A percentile compares a stretch with the other conserved stretches of the same genome.
These are phyloP conservation scores for Heliconius melpomene DNA, from an alignment of 1,140 invertebrate species.

Conservation along the genomic window DNA sequence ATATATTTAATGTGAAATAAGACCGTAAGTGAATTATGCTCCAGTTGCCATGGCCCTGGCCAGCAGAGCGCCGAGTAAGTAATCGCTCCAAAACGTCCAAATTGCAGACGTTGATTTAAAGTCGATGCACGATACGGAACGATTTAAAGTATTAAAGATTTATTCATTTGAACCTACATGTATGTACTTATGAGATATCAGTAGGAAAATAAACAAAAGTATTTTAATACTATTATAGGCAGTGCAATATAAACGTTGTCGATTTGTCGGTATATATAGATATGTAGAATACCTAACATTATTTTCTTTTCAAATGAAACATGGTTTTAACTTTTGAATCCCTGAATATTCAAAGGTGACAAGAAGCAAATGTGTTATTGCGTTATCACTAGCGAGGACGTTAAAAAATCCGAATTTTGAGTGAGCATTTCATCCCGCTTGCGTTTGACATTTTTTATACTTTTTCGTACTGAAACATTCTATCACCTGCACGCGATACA, in stretches of 20 bases:
- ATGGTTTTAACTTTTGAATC: background rate
- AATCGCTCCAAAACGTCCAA: constrained; percentile 34
- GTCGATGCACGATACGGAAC: constrained; percentile 14
- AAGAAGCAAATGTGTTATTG: constrained; percentile 2
- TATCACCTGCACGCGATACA: constrained; percentile 5
- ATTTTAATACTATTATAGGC: background rate
- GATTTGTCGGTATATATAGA: background rate
- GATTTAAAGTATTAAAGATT: background rate
- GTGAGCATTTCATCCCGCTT: constrained; percentile 12
- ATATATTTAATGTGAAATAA: constrained; percentile 29
- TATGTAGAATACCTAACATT: background rate
- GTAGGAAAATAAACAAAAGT: background rate
- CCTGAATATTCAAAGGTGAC: background rate
- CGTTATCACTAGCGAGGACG: constrained; percentile 7
- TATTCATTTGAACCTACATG: no score
- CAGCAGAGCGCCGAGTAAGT: constrained; percentile 24
- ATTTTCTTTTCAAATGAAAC: background rate
- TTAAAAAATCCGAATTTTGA: constrained; percentile 11
- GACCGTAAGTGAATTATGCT: constrained; percentile 34
- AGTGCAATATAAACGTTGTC: background rate
- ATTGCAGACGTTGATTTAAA: constrained; percentile 32
- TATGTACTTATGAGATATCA: no score
- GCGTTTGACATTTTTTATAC: constrained; percentile 3
- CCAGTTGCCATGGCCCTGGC: constrained; percentile 31
- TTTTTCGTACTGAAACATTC: constrained; percentile 2